A percentile compares a stretch with the other conserved stretches of the same genome.
phyloP scores from a whole-genome alignment of 2,113 vertebrate species.

The Cichladusa arquata region DNA sequence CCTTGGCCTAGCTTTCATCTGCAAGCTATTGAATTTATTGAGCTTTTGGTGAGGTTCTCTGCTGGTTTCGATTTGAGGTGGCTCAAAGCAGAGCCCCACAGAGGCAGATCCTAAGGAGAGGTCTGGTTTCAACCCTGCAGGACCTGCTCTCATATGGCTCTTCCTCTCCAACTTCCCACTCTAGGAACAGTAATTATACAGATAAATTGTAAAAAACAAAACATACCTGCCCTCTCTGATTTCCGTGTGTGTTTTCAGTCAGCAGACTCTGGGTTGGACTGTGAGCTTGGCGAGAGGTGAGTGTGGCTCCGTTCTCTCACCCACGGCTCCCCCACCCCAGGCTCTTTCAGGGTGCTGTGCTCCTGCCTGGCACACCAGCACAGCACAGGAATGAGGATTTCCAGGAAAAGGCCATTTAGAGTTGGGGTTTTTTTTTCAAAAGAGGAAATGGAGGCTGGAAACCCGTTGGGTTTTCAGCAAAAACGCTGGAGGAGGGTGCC shows the following conservation, averaged over 20 bases:
- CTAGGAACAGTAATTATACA: not conserved
- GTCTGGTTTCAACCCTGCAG: not conserved
- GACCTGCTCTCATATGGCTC: not conserved
- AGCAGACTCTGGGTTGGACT: constrained; percentile 5
- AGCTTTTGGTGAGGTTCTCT: not conserved
- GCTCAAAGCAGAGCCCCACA: not conserved
- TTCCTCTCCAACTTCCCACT: not conserved
- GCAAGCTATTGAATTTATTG: not conserved
- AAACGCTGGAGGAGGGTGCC: accelerated
- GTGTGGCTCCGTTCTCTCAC: not conserved
- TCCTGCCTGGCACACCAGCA: not conserved
- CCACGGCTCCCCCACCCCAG: accelerated
- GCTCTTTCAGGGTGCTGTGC: not conserved
- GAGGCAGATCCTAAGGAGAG: not conserved
- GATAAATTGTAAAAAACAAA: not conserved
- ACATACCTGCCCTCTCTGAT: not conserved
- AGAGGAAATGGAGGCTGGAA: not conserved
- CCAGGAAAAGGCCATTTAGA: not conserved
- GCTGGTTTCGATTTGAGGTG: not conserved
- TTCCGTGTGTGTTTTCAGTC: constrained; percentile 40
- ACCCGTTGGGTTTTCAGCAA: not conserved
- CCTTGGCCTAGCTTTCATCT: not conserved
- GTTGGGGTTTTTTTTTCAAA: not conserved
- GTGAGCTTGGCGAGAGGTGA: constrained; percentile 33
- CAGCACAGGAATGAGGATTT: accelerated